Evolutionary conservation across 2,113 vertebrate species (phyloP).

Genomic region (Solea senegalensis): DNA sequence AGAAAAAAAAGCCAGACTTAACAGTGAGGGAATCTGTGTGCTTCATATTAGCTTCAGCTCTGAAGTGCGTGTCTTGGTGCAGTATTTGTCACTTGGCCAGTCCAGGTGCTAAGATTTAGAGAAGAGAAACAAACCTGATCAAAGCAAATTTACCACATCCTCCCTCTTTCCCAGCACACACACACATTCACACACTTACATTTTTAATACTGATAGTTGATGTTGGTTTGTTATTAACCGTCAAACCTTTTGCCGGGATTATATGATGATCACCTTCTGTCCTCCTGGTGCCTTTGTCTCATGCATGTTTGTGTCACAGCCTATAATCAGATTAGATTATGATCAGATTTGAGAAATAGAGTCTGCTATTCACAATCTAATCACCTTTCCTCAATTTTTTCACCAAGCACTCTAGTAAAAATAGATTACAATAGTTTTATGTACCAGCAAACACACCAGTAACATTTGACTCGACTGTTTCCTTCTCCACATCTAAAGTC

Average conservation of each 20-base stretch:
- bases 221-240: too few species aligned
- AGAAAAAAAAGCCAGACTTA: not conserved
- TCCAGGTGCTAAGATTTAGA: conserved; percentile 48
- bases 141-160: conserved; percentile 64
- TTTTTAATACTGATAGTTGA: too few species aligned
- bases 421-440: too few species aligned
- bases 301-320: conserved; percentile 44
- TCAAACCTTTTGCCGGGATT: conserved; percentile 43
- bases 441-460: too few species aligned
- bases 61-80: too few species aligned
- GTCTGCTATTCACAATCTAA: too few species aligned
- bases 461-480: too few species aligned
- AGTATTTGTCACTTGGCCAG: conserved; percentile 7
- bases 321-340: conserved; percentile 49
- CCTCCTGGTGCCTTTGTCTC: conserved; percentile 31
- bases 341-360: too few species aligned
- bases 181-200: conserved; percentile 13
- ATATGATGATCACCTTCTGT: conserved; percentile 56
- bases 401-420: too few species aligned
- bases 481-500: too few species aligned
- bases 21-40: not conserved
- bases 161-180: conserved; percentile 16
- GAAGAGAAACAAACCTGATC: conserved; percentile 58
- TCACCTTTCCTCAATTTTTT: too few species aligned
- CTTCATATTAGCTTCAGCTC: not conserved